Base-by-base conservation (phyloP, 2,113 vertebrate species). In the Leptobrachium ailaonicum region DNA sequence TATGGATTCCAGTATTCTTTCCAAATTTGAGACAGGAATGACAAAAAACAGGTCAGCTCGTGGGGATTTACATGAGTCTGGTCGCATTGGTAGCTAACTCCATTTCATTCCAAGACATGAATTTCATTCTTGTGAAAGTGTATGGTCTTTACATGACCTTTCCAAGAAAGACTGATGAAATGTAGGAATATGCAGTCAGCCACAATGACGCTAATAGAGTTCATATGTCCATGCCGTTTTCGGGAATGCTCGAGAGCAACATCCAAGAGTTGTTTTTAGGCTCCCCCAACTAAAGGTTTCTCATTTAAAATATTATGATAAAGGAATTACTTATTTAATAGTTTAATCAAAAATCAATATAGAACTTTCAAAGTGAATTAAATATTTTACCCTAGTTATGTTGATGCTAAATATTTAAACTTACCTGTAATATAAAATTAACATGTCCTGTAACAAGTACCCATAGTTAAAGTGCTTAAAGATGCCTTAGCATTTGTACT, bases 21-120 rank as follows among this genome's bases (percentile, higher is more conserved):
- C 68, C 83, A 88, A 89, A 86, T 88, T 74, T 87, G 86, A 83
- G 90, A 89, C 84, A 89, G 90, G 84, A 88, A 73, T 89, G 89
- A 90, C 85, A 89, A 88, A 92, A 80, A 87, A 82, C 87, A 92
- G 88, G 86, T 87, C 85, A 85, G 76, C 63, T 86, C 85, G 74
- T 14, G 82, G 83, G 69, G 83, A 86, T 85, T 90, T 86, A 83
- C 82, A 76, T 80, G 86, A 77, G 58, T 82, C 60, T 67, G 56
- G 53, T 85, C 74, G 80, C 53, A 79, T 80, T 83, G 60, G 82
- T 81, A 85, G 77, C 88, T 0, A 0, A 76, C 76, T 58, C 73
- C 77, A 80, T 84, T 84, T 72, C 78, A 74, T 77, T 6, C 64
- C 9, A 67, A 50, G 56, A 79, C 71, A 77, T 83, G 0, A 0